A percentile compares a stretch with the other conserved stretches of the same genome.
These are phyloP conservation scores for Mormoops blainvillei DNA, from an alignment of 2,113 vertebrate genomes.

Conservation along the genomic window DNA sequence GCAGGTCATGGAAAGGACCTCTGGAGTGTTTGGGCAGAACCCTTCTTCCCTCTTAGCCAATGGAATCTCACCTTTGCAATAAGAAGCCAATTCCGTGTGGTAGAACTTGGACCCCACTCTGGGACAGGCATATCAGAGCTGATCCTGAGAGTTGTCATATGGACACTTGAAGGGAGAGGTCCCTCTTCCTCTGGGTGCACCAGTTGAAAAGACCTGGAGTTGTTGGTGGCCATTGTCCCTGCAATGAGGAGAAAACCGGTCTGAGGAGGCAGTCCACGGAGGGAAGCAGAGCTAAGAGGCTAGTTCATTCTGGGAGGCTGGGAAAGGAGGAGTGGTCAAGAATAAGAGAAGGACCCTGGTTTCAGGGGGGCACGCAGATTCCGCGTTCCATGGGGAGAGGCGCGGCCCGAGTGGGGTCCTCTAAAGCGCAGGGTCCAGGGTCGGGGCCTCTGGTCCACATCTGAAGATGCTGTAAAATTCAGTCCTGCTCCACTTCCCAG, in stretches of 20 bases:
- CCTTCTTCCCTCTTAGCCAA: background rate
- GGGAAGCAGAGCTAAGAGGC: background rate
- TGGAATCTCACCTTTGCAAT: background rate
- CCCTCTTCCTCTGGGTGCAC: background rate
- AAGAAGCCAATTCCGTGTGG: background rate
- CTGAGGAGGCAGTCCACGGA: background rate
- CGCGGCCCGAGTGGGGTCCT: background rate
- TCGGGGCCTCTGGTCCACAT: background rate
- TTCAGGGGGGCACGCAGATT: background rate
- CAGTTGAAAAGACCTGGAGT: background rate
- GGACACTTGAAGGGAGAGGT: background rate
- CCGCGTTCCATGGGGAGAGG: background rate
- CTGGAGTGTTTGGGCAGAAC: background rate
- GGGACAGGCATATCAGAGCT: background rate
- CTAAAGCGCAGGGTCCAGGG: background rate
- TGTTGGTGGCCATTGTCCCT: background rate
- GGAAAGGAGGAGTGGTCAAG: background rate
- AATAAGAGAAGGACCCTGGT: background rate
- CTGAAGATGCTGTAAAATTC: background rate
- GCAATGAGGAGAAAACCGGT: background rate
- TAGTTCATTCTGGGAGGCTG: background rate
- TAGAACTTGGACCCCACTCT: background rate
- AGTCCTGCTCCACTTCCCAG: background rate
- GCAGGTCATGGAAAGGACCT: background rate
- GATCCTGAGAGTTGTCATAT: background rate